Evolutionary conservation across 2,888 invertebrate species (phyloP), one percentile per base, ranked within the genome.

Genomic region (Lucinisca nassula): DNA sequence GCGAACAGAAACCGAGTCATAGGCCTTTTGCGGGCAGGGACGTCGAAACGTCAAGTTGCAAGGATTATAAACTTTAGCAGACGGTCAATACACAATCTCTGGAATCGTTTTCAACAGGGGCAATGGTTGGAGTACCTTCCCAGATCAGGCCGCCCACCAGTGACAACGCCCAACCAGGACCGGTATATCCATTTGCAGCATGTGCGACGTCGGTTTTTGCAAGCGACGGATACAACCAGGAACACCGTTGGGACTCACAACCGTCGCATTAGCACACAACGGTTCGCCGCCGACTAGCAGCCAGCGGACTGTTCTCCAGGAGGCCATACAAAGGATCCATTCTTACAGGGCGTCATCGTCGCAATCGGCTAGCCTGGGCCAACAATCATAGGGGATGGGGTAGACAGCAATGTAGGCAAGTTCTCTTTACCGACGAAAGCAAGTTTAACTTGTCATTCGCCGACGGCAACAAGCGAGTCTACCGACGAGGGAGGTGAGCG

Each of bases 361-460:
- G 67, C 12, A 67, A 67, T 67, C 67, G 35, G 0, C 67, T 67
- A 21, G 67, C 67, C 1, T 67, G 17, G 35, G 67, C 67, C 4
- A 67, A 67, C 17, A 67, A 67, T 35, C 67, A 67, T 17, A 21
- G 10, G 2, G 61, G 61, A 27, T 61, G 67, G 67, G 3, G 17
- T 35, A 67, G 67, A 24, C 35, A 67, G 3, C 32, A 35, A 24
- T 67, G 67, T 32, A 32, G 17, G 2, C 2, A 67, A 12, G 67
- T 67, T 10, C 35, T 67, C 1, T 67, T 67, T 67, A 67, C n/a
- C 12, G 67, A 67, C 21, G 35, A 35, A 21, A 76, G 76, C n/a
- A 82, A 45, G 38, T 75, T 82, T 32, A 55, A 74, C 37, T 10
- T 82, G 21, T 40, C 37, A 14, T 61, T 75, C 38, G 27, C 17